Evolutionary conservation across 2,113 vertebrate genomes (phyloP).

Genomic region (Salvelinus fontinalis): DNA sequence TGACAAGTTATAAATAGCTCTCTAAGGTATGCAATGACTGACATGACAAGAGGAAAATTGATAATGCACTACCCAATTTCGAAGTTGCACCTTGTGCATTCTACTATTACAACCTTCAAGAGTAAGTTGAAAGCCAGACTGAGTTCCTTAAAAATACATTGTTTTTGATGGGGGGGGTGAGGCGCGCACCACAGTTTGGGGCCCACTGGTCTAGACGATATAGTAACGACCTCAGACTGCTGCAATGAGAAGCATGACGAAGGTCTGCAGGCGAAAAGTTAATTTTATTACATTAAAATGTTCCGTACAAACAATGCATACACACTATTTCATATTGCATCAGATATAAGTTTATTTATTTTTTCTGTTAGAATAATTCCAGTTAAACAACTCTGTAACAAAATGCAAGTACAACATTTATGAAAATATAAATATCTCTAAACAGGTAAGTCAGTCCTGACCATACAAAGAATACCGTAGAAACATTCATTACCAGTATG

Average conservation of each 20-base stretch:
- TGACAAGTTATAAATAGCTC: too few species aligned
- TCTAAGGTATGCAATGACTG: too few species aligned
- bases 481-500: slow-evolving; percentile 96
- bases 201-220: too few species aligned
- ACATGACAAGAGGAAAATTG: too few species aligned
- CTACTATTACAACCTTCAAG: too few species aligned
- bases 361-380: slow-evolving; percentile 80
- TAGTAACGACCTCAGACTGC: slow-evolving; percentile 6
- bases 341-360: slow-evolving; percentile 77
- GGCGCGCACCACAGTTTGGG: not conserved
- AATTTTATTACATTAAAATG: slow-evolving; percentile 85
- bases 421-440: slow-evolving; percentile 99
- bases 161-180: not conserved
- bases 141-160: too few species aligned
- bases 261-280: slow-evolving; percentile 72
- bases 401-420: slow-evolving; percentile 99
- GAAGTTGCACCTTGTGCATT: too few species aligned
- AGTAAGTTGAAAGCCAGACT: too few species aligned
- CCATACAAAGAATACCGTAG: slow-evolving; percentile 99
- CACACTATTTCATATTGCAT: slow-evolving; percentile 96
- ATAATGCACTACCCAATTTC: too few species aligned
- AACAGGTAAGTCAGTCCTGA: slow-evolving; percentile 90
- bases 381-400: slow-evolving; percentile 99
- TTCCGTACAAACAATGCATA: slow-evolving; percentile 98
- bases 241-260: not conserved